These are phyloP conservation scores for Lethenteron reissneri DNA, from an alignment of 2,113 vertebrate species.

Conservation along the genomic window DNA sequence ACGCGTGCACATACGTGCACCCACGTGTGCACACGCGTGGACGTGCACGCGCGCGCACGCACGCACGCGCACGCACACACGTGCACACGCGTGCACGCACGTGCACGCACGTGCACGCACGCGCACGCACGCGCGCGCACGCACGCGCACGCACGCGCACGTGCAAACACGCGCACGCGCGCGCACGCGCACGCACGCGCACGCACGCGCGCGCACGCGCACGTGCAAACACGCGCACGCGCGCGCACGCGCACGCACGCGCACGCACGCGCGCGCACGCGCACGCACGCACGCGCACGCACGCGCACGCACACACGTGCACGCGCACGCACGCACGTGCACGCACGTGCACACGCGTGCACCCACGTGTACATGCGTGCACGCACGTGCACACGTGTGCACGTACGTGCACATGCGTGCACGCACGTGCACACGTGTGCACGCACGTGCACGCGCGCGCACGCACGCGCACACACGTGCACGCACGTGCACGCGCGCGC, in stretches of 20 bases:
- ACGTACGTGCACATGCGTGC: too few species aligned
- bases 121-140: background rate
- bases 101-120: background rate
- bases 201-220: background rate
- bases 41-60: too few species aligned
- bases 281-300: background rate
- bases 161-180: background rate
- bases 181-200: background rate
- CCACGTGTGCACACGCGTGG: too few species aligned
- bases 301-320: background rate
- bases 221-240: background rate
- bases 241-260: background rate
- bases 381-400: too few species aligned
- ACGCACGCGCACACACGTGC: too few species aligned
- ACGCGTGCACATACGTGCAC: too few species aligned
- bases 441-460: too few species aligned
- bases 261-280: background rate
- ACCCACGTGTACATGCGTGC: too few species aligned
- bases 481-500: too few species aligned
- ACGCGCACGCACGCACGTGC: background rate
- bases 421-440: too few species aligned
- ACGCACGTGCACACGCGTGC: background rate
- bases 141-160: background rate
- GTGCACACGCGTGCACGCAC: too few species aligned
- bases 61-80: too few species aligned